Base-by-base conservation (phyloP, 30 jellyfish, hydroid and myxozoan genomes). In the Rhopilema esculentum region DNA sequence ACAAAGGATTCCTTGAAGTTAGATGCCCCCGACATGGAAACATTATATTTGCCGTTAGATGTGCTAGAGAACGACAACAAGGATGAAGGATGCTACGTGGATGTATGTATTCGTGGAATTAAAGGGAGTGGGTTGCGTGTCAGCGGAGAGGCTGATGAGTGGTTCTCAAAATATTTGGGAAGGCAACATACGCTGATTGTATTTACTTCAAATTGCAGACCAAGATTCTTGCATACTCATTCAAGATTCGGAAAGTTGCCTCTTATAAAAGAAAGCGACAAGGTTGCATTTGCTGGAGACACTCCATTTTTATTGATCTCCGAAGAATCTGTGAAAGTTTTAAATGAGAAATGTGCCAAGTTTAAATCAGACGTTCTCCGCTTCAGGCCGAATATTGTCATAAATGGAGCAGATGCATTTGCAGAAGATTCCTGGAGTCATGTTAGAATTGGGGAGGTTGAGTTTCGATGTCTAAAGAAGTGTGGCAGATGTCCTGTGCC, bases 401-500 rank as follows among this genome's bases (percentile, higher is more conserved):
- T 88, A 0, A 29, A 32, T 12, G 91, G 96, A 0, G 83, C 86
- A 16, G 83, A 57, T 15, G 83, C 84, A 49, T 88, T 88, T 79
- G 87, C 82, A 26, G 96, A 88, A 72, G 96, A 88, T 65, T 22
- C 91, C 15, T 78, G 91, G 96, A 25, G 23, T 8, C 51, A 21
- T 15, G 26, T 88, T 22, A 88, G 66, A 61, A 69, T 88, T 1
- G 91, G 91, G 21, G 63, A 49, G 22, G 77, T 81, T 21, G 87
- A 27, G 9, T 88, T 88, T 73, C 49, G 96, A 51, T 52, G 96
- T 69, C 64, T 79, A 0, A 67, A 78, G 26, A 62, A 24, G 69
- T 88, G 96, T 62, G 96, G 96, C 9, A 70, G 96, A 17, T 88
- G 96, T 50, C 49, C 83, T 0, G 27, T 79, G 21, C 87, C 96